These are phyloP conservation scores for Diploscapter pachys DNA, from an alignment of 1,140 invertebrate genomes.

Conservation along the genomic window DNA sequence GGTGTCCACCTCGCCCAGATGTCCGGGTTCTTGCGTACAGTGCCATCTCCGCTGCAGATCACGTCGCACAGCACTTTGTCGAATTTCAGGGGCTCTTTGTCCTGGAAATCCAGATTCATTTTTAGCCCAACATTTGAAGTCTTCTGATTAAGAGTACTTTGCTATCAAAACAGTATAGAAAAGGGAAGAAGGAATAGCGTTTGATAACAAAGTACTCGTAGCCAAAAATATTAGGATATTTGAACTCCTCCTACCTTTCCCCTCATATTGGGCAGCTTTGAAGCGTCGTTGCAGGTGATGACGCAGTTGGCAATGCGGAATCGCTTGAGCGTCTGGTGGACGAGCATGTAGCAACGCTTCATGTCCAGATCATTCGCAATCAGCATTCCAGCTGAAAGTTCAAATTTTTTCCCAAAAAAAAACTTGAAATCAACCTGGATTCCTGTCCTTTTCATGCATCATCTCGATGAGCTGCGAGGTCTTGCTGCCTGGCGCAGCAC, in stretches of 20 bases:
- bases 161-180: neutral
- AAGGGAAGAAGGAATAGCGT: neutral
- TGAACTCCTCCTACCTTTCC: neutral
- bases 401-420: too few relatives aligned
- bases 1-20: slow-evolving; percentile 96
- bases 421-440: slow-evolving; percentile 64
- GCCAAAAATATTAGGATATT: too few relatives aligned
- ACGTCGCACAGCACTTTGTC: slow-evolving; percentile 95
- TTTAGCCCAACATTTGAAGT: too few relatives aligned
- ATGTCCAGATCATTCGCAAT: slow-evolving; percentile 97
- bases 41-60: slow-evolving; percentile 87
- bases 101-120: too few relatives aligned
- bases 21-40: slow-evolving; percentile 92
- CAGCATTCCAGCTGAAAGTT: slow-evolving; percentile 74
- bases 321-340: slow-evolving; percentile 92
- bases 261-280: slow-evolving; percentile 73
- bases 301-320: slow-evolving; percentile 87
- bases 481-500: slow-evolving; percentile 95
- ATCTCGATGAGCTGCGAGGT: slow-evolving; percentile 96
- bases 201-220: neutral
- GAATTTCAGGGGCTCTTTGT: slow-evolving; percentile 56
- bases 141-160: neutral
- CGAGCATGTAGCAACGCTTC: slow-evolving; percentile 93
- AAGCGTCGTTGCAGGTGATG: slow-evolving; percentile 95
- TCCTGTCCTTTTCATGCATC: slow-evolving; percentile 74